Evolutionary conservation across 2,888 invertebrate genomes (phyloP), one percentile per base, ranked within the genome.

Genomic region (Orthosia gothica): DNA sequence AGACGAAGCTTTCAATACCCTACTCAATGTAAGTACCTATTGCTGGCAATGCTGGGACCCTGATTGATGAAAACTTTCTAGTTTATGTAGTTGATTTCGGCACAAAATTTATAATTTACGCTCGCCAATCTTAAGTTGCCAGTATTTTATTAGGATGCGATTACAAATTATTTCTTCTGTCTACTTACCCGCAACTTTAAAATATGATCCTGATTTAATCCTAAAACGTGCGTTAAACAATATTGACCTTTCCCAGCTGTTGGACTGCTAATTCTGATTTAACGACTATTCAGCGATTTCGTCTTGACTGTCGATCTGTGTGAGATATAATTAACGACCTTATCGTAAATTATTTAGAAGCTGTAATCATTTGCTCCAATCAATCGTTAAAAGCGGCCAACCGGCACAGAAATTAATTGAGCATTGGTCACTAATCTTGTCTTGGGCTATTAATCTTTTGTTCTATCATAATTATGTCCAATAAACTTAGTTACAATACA

Each of bases 1-100:
- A 58, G 98, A 98, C 89, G 98, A 98, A 83, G 98, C 98, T 45
- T 98, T 97, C 93, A 97, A 98, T 88, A 97, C 97, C 88, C 94
- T 98, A 82, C 95, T 98, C 83, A 98, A 97, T 91, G 98, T 98
- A 95, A 97, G 97, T 97, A 9, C 9, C 40, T 40, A 84, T 66
- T 13, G 40, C 20, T 20, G 23, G 23, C n/a, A 54, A 12, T 20
- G 16, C 13, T 23, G 18, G n/a, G 15, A 20, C 47, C 7, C n/a
- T 15, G 12, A 11, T 16, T 40, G 20, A 32, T 58, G 15, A 55
- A 1, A 2, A 5, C 11, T 23, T 47, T 15, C 40, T 40, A 40
- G 40, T 9, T 40, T 40, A 40, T 1, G 9, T 9, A 40, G 15
- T 45, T 20, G n/a, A 52, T 52, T n/a, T 32, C 5, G 9, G 15